Conservation (phyloP, 2,888 invertebrate species). For the Metacarcinus magister region DNA sequence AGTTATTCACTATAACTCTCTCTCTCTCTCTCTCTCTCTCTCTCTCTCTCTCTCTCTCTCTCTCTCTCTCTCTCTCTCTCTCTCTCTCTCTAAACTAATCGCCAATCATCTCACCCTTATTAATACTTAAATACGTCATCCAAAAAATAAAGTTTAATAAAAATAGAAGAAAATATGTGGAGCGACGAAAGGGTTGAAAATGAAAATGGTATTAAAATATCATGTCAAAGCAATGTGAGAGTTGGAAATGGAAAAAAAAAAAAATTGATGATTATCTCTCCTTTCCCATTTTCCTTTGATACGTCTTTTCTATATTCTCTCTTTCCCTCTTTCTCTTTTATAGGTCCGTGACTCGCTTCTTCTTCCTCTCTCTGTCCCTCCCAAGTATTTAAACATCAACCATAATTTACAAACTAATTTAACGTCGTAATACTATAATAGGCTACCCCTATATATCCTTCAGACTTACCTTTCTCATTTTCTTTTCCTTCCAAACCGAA, state of each 20-base stretch:
- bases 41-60: slow-evolving; percentile 26
- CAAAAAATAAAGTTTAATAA: neutral
- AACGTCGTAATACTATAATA: neutral
- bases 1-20: neutral
- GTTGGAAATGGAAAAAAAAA: neutral
- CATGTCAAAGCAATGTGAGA: neutral
- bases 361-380: slow-evolving; percentile 7
- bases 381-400: neutral
- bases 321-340: neutral
- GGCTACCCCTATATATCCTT: neutral
- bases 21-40: slow-evolving; percentile 33
- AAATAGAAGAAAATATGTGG: neutral
- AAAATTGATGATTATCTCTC: too few relatives aligned
- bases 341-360: too few relatives aligned
- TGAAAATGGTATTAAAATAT: neutral
- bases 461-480: neutral
- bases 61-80: slow-evolving; percentile 26
- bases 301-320: neutral
- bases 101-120: neutral
- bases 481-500: neutral
- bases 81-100: neutral
- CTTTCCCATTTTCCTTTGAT: too few relatives aligned
- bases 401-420: neutral
- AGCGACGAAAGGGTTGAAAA: neutral
- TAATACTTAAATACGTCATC: neutral